Evolutionary conservation across 2,888 invertebrate species (phyloP).

Genomic region (Tiliacea aurago): DNA sequence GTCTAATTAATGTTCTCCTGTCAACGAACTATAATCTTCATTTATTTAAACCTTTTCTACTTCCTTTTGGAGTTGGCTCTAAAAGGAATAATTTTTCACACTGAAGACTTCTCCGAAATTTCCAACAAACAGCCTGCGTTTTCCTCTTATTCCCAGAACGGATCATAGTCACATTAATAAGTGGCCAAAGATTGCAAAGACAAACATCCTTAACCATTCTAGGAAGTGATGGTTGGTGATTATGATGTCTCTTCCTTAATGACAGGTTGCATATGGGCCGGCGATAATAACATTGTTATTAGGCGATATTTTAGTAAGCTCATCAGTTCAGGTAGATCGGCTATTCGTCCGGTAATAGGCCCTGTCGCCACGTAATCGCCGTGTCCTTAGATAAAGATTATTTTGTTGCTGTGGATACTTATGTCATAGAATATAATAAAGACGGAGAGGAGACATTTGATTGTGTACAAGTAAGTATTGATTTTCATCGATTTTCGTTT

Average conservation of each 20-base stretch:
- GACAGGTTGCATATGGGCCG: constrained; percentile 42
- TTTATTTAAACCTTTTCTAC: constrained; percentile 31
- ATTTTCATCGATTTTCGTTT: background rate
- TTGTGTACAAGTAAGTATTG: background rate
- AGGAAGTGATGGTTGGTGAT: constrained; percentile 48
- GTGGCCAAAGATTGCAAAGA: constrained; percentile 38
- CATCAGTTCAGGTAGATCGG: constrained; percentile 68
- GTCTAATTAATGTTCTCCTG: constrained; percentile 19
- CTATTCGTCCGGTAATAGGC: constrained; percentile 66
- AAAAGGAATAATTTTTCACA: constrained; percentile 14
- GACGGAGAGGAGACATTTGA: constrained; percentile 30
- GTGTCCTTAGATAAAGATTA: constrained; percentile 69
- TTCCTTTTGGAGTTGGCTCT: background rate
- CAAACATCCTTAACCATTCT: constrained; percentile 59
- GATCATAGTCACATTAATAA: constrained; percentile 25
- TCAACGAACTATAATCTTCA: constrained; percentile 13
- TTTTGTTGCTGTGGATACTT: constrained; percentile 62
- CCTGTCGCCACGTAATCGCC: constrained; percentile 81
- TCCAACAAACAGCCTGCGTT: constrained; percentile 8
- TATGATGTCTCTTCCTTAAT: constrained; percentile 59
- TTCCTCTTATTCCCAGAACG: constrained; percentile 42
- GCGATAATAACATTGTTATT: constrained; percentile 59
- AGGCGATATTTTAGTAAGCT: constrained; percentile 57
- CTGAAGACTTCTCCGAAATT: constrained; percentile 32
- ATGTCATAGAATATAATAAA: constrained; percentile 39